Evolutionary conservation across 2,113 vertebrate species (phyloP).

Genomic region (Burhinus oedicnemus): DNA sequence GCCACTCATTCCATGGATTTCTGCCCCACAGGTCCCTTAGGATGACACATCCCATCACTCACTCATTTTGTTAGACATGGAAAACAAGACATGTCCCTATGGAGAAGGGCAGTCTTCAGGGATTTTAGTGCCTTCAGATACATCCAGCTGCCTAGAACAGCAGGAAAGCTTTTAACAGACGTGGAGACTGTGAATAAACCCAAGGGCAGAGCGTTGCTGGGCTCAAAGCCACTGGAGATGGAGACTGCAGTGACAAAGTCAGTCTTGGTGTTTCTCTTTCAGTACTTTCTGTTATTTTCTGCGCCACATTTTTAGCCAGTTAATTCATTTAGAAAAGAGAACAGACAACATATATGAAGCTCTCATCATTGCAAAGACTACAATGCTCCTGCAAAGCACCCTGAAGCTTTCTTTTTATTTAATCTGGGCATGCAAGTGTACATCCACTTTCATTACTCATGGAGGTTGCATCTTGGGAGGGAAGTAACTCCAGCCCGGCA

Average conservation of each 20-base stretch:
- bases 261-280: background rate
- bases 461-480: background rate
- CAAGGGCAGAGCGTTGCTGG: background rate
- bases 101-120: background rate
- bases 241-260: background rate
- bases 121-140: background rate
- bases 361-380: background rate
- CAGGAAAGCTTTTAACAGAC: background rate
- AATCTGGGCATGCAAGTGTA: background rate
- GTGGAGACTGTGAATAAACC: background rate
- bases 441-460: background rate
- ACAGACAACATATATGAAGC: background rate
- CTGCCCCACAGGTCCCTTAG: background rate
- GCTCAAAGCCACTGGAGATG: background rate
- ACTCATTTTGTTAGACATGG: background rate
- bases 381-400: background rate
- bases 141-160: background rate
- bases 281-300: background rate
- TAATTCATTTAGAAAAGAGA: background rate
- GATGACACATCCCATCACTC: background rate
- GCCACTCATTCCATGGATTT: background rate
- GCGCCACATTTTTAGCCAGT: background rate
- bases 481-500: background rate
- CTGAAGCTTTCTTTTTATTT: background rate
- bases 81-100: background rate